These are phyloP conservation scores for Helogale parvula DNA, from an alignment of 2,113 vertebrate species.

Conservation along the genomic window DNA sequence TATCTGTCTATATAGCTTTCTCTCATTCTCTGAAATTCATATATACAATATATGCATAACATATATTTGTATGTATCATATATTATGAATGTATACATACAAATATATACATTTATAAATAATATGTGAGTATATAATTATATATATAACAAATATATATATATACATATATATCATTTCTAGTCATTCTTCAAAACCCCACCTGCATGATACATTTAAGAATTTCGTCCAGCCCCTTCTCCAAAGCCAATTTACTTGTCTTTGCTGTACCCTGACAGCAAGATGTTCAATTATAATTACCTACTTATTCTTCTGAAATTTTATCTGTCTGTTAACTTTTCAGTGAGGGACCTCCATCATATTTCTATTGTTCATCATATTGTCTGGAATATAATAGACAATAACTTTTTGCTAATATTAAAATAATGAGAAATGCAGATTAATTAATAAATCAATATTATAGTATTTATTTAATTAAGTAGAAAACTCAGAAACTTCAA, in stretches of 20 bases:
- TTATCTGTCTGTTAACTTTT: background rate
- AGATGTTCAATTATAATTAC: background rate
- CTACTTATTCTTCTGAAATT: background rate
- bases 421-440: background rate
- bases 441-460: background rate
- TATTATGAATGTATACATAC: background rate
- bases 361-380: background rate
- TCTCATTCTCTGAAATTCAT: background rate
- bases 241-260: background rate
- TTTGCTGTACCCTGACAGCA: background rate
- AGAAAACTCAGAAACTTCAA: constrained; percentile 3
- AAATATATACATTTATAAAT: too few relatives aligned
- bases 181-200: background rate
- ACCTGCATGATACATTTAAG: background rate
- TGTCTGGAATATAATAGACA: background rate
- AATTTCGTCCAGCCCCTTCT: background rate
- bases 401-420: background rate
- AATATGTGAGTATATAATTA: background rate
- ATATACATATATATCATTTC: too few relatives aligned
- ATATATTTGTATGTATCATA: background rate
- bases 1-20: background rate
- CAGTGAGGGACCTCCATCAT: fast-evolving
- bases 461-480: background rate
- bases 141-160: background rate
- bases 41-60: background rate